These are phyloP conservation scores for Chauna torquata DNA, from an alignment of 2,113 vertebrate genomes.

Conservation along the genomic window DNA sequence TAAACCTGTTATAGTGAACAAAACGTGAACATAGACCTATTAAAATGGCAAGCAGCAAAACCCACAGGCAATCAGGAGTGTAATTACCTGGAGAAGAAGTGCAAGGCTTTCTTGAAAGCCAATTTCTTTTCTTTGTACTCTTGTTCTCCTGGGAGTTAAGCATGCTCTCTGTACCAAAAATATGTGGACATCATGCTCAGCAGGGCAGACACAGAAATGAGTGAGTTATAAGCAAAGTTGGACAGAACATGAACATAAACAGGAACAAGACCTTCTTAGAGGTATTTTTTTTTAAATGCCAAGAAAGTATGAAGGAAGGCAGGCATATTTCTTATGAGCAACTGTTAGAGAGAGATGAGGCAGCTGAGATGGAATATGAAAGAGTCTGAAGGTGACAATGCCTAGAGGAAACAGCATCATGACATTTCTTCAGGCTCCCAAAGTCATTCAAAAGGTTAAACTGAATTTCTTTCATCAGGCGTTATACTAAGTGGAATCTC, in stretches of 20 bases:
- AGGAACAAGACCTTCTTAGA: neutral
- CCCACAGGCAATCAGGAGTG: neutral
- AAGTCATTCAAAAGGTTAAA: conserved; percentile 15
- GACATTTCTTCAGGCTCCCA: neutral
- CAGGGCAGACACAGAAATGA: neutral
- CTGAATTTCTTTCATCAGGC: neutral
- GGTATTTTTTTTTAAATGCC: neutral
- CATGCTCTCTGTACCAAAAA: neutral
- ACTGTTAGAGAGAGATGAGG: neutral
- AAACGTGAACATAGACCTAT: neutral
- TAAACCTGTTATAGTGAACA: neutral
- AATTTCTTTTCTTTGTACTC: neutral
- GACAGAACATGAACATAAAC: neutral
- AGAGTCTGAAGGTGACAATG: neutral
- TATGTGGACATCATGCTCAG: neutral
- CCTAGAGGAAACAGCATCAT: neutral
- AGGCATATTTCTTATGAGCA: neutral
- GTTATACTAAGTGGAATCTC: neutral
- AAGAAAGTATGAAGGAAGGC: neutral
- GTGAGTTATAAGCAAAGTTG: neutral
- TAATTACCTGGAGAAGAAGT: neutral
- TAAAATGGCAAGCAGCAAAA: conserved; percentile 15
- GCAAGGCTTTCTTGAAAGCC: neutral
- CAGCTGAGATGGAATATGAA: neutral
- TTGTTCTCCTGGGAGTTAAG: neutral